Base-by-base conservation (phyloP, 23 tunicate species). In the Oikopleura dioica region DNA sequence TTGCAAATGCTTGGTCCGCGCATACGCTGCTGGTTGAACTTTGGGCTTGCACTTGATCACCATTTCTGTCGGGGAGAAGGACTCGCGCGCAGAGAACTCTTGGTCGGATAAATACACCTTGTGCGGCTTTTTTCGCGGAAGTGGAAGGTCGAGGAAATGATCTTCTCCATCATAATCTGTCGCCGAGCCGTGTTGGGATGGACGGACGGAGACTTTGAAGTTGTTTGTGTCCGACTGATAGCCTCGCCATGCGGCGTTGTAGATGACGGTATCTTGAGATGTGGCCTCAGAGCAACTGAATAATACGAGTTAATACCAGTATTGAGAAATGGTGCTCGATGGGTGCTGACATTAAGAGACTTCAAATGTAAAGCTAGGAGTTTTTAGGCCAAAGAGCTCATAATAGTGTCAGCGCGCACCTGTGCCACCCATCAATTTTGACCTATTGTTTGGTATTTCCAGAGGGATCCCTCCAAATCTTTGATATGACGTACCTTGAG, bases 211-310 rank as follows among this genome's bases (percentile, higher is more conserved):
- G 26, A 63, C 33, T 31, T 23, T 21, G 33, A 63, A 63, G n/a
- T n/a, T n/a, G 26, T 63, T 31, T 2, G 32, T 28, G 2, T 63
- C 72, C 72, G 72, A 63, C 33, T 63, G 72, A 63, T 63, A 63
- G 26, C 72, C 72, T 5, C 72, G 72, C 4, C 33, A 31, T 2
- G 72, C 4, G 5, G 16, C 5, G 72, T 63, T 23, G 33, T 12
- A 63, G 2, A 63, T 63, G 30, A 31, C 72, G 4, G 72, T 63
- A 63, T 63, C 72, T 63, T 63, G 72, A 63, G 30, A 12, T 2
- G 72, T 63, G 72, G 72, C 72, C 72, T 63, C 72, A 28, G 72
- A 63, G 26, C 72, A 63, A 2, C n/a, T n/a, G n/a, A n/a, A n/a
- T n/a, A n/a, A n/a, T n/a, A n/a, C n/a, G n/a, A n/a, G n/a, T n/a